A percentile compares a stretch with the other conserved stretches of the same genome.
Evolutionary conservation across 2,113 vertebrate genomes (phyloP).

Genomic region (Alethe diademata): DNA sequence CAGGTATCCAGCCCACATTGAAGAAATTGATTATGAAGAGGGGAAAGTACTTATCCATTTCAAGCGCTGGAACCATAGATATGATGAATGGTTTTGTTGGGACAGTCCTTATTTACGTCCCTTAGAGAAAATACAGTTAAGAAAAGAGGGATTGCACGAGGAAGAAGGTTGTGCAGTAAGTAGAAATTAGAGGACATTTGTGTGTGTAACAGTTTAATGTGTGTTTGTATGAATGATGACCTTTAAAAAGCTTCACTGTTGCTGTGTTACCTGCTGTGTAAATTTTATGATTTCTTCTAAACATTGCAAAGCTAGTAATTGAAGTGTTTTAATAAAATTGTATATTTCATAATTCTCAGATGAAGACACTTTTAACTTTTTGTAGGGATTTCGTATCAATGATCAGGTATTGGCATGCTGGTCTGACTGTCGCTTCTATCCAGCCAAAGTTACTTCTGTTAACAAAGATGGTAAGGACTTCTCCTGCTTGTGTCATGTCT

Average conservation of each 20-base stretch:
- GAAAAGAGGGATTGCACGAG: conserved; percentile 87
- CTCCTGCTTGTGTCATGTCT: background rate
- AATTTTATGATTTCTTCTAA: background rate
- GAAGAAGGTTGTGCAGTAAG: conserved; percentile 85
- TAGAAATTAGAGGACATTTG: background rate
- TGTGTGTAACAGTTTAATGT: background rate
- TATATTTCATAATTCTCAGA: background rate
- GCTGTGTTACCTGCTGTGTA: background rate
- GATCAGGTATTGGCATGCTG: conserved; percentile 94
- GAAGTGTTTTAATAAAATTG: background rate
- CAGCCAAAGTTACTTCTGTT: conserved; percentile 91
- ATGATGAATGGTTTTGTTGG: conserved; percentile 97
- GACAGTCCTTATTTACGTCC: conserved; percentile 90
- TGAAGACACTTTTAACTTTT: background rate
- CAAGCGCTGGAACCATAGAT: conserved; percentile 94
- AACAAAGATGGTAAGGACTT: conserved; percentile 90
- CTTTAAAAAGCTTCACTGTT: background rate
- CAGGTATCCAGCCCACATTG: conserved; percentile 95
- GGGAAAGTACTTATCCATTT: conserved; percentile 94
- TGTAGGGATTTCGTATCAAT: conserved; percentile 88
- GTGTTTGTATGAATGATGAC: background rate
- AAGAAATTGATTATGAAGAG: conserved; percentile 93
- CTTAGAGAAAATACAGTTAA: conserved; percentile 90
- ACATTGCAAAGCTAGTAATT: background rate
- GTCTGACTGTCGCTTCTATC: conserved; percentile 98